Base-by-base conservation (phyloP, 1,140 invertebrate species). In the Octopus bimaculoides region DNA sequence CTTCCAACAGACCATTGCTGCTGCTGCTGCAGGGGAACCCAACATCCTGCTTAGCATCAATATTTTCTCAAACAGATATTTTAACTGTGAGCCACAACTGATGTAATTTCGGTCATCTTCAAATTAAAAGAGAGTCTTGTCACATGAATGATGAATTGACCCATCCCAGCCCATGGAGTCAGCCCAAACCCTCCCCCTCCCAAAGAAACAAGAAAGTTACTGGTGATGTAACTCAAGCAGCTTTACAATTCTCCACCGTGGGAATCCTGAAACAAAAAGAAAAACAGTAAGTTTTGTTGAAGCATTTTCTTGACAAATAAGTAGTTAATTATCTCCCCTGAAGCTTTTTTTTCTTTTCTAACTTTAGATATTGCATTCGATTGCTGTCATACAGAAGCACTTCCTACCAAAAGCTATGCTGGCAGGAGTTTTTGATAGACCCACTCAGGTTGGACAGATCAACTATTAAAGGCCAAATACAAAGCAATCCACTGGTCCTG, bases 131-230 rank as follows among this genome's bases (percentile, higher is more conserved):
- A 71, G 14, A 71, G 26, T 17, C 66, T 71, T 71, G 66, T 71
- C 66, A 71, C 26, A 71, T 71, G 66, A 71, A 71, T 71, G 66
- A 71, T 71, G 66, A 71, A n/a, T 20, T n/a, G 66, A 14, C 66
- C 66, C 26, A 71, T 14, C 66, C 66, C 66, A 14, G 26, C 66
- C 66, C 66, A 12, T 71, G 6, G 66, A n/a, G 66, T 41, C 26
- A 41, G 26, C 26, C 26, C 26, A 41, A 41, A 41, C 17, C 66
- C 66, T 20, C 66, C 17, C 17, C 66, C 66, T 20, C 66, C 17
- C 66, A 14, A 6, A 71, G 17, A 71, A 14, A 71, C 26, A 20
- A n/a, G 17, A 20, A 71, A n/a, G 66, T n/a, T 20, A 71, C 26
- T 20, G 17, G 66, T 71, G 4, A 5, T 20, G 17, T n/a, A n/a